Conservation (phyloP, 37 sponge, comb jelly and placozoan genomes). For the Geodia barretti region DNA sequence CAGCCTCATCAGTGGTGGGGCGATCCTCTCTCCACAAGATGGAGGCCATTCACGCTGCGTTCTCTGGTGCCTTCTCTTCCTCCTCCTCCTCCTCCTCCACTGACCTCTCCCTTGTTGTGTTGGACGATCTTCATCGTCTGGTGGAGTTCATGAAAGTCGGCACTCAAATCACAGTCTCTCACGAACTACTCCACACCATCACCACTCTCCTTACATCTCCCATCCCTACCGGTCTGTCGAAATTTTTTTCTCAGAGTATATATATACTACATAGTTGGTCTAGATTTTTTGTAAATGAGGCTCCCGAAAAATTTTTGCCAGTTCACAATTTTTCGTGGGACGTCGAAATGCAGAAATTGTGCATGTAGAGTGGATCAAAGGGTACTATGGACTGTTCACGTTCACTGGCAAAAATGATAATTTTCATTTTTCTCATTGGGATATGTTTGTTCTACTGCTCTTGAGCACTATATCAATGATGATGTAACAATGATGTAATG, state of each 20-base stretch:
- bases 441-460: too few relatives aligned
- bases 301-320: too few relatives aligned
- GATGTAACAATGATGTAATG: background rate
- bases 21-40: conserved; percentile 34
- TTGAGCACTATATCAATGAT: background rate
- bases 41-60: conserved; percentile 37
- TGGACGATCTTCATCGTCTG: conserved; percentile 63
- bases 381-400: too few relatives aligned
- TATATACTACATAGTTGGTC: too few relatives aligned
- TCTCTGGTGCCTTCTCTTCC: conserved; percentile 38
- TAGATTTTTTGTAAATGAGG: too few relatives aligned
- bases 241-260: too few relatives aligned
- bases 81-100: background rate
- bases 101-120: conserved; percentile 20
- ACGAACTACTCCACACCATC: conserved; percentile 58
- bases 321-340: too few relatives aligned
- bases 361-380: too few relatives aligned
- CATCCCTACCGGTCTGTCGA: conserved; percentile 57
- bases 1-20: conserved; percentile 53
- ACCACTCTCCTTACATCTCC: conserved; percentile 59
- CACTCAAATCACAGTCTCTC: conserved; percentile 47
- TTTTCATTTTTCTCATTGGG: too few relatives aligned
- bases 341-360: too few relatives aligned
- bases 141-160: conserved; percentile 54
- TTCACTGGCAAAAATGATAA: too few relatives aligned